Conservation (phyloP, 2,797 vertebrate genomes). For the Cyprinella venusta region DNA sequence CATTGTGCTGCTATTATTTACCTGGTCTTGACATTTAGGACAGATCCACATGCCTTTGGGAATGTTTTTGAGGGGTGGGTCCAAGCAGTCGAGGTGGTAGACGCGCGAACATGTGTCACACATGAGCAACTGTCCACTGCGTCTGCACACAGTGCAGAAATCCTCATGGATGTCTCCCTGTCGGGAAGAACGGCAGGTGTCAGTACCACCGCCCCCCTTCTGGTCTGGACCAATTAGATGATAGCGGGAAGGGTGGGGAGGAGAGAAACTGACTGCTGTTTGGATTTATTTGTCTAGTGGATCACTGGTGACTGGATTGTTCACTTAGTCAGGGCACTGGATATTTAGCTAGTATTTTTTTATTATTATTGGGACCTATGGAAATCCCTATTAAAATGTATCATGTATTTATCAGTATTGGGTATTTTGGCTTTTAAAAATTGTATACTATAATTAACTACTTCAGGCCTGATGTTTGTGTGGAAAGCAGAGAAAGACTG, state of each 20-base stretch:
- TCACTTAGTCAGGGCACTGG: conserved; percentile 12
- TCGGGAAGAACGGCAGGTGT: conserved; percentile 86
- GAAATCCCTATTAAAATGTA: conserved; percentile 9
- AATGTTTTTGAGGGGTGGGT: conserved; percentile 99
- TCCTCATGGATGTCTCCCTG: conserved; percentile 99
- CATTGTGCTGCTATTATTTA: conserved; percentile 77
- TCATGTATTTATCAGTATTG: conserved; percentile 9
- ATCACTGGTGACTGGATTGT: conserved; percentile 55
- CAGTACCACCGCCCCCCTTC: conserved; percentile 74
- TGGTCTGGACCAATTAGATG: conserved; percentile 69
- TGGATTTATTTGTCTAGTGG: conserved; percentile 35
- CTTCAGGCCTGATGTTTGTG: conserved; percentile 31
- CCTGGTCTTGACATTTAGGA: conserved; percentile 99
- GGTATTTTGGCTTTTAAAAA: conserved; percentile 11
- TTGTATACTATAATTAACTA: conserved; percentile 20
- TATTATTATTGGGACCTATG: neutral
- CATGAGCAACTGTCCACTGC: conserved; percentile 99
- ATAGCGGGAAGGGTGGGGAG: conserved; percentile 60
- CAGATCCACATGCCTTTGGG: conserved; percentile 99
- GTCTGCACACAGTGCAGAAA: conserved; percentile 99
- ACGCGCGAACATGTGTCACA: conserved; percentile 99
- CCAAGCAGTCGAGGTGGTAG: conserved; percentile 99
- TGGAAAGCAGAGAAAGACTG: conserved; percentile 64
- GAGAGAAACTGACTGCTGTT: conserved; percentile 44
- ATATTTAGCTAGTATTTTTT: conserved; percentile 10